Conservation (phyloP, 2,113 vertebrate genomes). For the Zosterops pallidus region DNA sequence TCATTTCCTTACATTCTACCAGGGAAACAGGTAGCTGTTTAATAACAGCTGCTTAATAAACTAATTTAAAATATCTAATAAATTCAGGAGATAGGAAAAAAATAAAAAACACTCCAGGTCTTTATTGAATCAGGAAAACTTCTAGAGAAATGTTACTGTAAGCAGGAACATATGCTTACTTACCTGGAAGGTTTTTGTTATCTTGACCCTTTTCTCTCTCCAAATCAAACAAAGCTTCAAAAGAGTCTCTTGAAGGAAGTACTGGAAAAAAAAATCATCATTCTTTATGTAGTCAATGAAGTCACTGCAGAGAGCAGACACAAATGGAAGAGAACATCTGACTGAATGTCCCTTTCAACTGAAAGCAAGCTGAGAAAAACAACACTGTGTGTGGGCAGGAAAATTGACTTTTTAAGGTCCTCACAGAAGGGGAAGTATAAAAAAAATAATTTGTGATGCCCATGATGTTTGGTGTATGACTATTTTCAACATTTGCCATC, state of each 20-base stretch:
- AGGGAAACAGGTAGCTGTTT: neutral
- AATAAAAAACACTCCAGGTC: neutral
- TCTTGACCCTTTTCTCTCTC: neutral
- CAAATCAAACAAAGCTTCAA: neutral
- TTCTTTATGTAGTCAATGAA: neutral
- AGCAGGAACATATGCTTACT: neutral
- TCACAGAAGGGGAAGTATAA: neutral
- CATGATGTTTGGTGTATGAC: neutral
- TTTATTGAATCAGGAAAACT: neutral
- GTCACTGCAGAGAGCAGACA: neutral
- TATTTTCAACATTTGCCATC: neutral
- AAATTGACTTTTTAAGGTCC: neutral
- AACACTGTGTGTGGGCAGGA: neutral
- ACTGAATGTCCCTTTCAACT: neutral
- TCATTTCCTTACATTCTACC: neutral
- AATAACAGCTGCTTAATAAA: neutral
- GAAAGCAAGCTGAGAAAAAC: neutral
- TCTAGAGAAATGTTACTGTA: neutral
- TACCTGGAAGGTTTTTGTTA: neutral
- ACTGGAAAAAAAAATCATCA: neutral
- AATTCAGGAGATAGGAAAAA: neutral
- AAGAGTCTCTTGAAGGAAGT: neutral
- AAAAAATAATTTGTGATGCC: neutral
- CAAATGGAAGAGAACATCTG: neutral
- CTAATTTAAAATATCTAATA: neutral